Conservation (phyloP, 2,797 vertebrate species). For the Caiman crocodilus region DNA sequence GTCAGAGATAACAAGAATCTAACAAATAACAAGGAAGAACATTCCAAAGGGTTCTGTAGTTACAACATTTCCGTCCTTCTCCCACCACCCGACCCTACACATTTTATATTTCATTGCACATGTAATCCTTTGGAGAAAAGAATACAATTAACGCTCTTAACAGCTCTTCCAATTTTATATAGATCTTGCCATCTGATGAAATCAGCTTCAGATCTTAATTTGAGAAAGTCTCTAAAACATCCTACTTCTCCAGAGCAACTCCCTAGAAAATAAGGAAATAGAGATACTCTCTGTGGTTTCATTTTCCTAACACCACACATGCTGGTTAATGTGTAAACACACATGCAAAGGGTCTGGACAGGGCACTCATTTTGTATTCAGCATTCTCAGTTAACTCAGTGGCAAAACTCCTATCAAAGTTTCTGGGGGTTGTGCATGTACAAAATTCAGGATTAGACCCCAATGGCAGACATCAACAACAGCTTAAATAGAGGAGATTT, state of each 20-base stretch:
- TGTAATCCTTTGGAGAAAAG: background rate
- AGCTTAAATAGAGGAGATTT: background rate
- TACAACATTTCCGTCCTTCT: conserved; percentile 17
- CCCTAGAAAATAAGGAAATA: background rate
- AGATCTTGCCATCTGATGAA: background rate
- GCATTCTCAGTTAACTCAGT: background rate
- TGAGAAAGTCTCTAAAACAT: conserved; percentile 38
- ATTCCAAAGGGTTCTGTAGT: conserved; percentile 22
- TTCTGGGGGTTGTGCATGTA: background rate
- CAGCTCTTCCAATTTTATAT: background rate
- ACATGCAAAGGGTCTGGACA: rapidly evolving
- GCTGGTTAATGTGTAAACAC: rapidly evolving
- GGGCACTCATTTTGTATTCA: rapidly evolving
- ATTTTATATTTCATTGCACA: background rate
- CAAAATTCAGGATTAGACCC: background rate
- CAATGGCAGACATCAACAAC: rapidly evolving
- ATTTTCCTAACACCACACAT: background rate
- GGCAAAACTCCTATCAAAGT: background rate
- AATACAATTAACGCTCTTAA: background rate
- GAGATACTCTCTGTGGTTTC: background rate
- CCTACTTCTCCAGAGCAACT: background rate
- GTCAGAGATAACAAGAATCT: conserved; percentile 61
- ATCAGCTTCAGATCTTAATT: background rate
- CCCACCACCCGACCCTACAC: conserved; percentile 3
- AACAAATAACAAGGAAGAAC: conserved; percentile 24